Evolutionary conservation across 1,140 invertebrate species (phyloP).

Genomic region (Cyclargus thomasi): DNA sequence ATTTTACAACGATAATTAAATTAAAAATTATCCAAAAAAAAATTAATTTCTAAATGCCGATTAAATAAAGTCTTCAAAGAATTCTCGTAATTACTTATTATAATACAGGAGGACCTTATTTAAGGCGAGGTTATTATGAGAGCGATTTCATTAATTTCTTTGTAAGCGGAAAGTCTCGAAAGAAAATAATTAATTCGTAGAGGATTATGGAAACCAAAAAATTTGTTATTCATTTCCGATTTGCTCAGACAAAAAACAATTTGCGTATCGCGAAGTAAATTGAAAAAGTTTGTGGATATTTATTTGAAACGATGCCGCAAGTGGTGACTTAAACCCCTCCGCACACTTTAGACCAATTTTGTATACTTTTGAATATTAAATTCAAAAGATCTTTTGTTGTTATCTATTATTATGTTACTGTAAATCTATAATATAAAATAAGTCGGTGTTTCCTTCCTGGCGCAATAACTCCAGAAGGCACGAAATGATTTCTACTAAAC

Average conservation of each 20-base stretch:
- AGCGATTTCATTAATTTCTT: constrained; percentile 12
- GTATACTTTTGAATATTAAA: not conserved
- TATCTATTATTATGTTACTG: too few species aligned
- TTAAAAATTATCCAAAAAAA: not conserved
- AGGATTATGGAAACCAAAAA: constrained; percentile 56
- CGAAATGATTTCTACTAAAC: too few species aligned
- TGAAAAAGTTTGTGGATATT: constrained; percentile 72
- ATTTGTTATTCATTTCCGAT: constrained; percentile 68
- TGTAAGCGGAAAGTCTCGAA: constrained; percentile 19
- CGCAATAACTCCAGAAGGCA: too few species aligned
- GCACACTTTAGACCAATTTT: not conserved
- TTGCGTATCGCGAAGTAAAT: constrained; percentile 61
- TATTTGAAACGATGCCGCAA: constrained; percentile 52
- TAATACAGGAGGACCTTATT: constrained; percentile 19
- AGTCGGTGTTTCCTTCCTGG: too few species aligned
- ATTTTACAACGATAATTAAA: not conserved
- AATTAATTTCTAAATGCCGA: not conserved
- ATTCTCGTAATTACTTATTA: constrained; percentile 3
- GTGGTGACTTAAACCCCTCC: constrained; percentile 25
- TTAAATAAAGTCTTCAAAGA: not conserved
- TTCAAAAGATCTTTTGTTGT: not conserved
- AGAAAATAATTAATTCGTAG: constrained; percentile 54
- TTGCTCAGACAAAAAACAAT: constrained; percentile 70
- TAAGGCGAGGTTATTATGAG: constrained; percentile 16
- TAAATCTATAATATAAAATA: too few species aligned